Base-by-base conservation (phyloP, 2,113 vertebrate genomes). In the Choloepus hoffmanni region DNA sequence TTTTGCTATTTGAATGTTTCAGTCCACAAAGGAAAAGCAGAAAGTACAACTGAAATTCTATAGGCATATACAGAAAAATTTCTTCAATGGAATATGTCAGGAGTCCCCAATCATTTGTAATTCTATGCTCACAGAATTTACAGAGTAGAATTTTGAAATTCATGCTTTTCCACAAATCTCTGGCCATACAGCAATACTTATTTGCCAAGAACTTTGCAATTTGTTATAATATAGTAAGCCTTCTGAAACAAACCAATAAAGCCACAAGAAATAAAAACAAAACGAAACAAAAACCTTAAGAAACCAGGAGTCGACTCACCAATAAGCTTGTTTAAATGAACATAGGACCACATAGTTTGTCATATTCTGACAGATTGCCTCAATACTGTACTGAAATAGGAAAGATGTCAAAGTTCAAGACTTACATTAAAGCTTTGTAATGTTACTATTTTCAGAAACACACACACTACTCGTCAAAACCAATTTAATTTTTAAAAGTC, bases 181-280 rank as follows among this genome's bases (percentile, higher is more conserved):
- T 77, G 60, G 73, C 70, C 85, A 63, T 16, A 90, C 28, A 94
- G n/a, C 36, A 36, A 86, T 70, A 96, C 33, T 81, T 74, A 74
- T 30, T 93, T 87, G 72, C 60, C 93, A 96, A 93, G 33, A 81
- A 92, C n/a, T 81, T 91, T 85, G 93, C 5, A 93, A 92, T 91
- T 90, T 85, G 21, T 50, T 95, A 43, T 84, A 79, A 33, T 81
- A 86, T 81, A 89, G 24, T 67, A 95, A 95, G 58, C 10, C 26
- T 94, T 97, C 85, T 92, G 62, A 93, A 96, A 93, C 36, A 93
- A 92, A 92, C 43, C n/a, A 82, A 89, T 89, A 95, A 96, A 94
- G 24, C 24, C 70, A 96, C 48, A 89, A 0, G 14, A 89, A 96
- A 92, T 89, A 94, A 90, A 85, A 63, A 16, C 4, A 36, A 89